phyloP scores from a whole-genome alignment of 1,140 invertebrate species.

The Phocides pigmalion region DNA sequence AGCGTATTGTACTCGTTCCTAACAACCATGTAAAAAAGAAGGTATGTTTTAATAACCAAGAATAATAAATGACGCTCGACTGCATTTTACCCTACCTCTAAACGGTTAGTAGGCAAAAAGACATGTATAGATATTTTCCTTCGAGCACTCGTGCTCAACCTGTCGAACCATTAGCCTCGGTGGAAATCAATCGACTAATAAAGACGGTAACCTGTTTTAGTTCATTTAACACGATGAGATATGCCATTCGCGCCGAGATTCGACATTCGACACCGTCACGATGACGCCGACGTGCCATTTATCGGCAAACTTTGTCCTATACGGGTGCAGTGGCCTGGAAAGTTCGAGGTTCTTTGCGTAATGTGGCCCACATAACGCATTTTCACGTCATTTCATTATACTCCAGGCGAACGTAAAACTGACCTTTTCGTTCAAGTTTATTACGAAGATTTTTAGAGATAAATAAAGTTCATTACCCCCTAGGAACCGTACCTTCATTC shows the following conservation, averaged over 20 bases:
- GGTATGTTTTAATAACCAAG: no score
- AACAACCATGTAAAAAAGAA: no score
- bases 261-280: conserved; percentile 54
- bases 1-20: no score
- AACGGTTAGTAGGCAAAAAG: background rate
- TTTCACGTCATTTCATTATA: conserved; percentile 57
- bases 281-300: conserved; percentile 58
- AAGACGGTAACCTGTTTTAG: conserved; percentile 52
- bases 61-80: no score
- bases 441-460: background rate
- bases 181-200: conserved; percentile 37
- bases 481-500: background rate
- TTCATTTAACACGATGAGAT: conserved; percentile 57
- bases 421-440: conserved; percentile 44
- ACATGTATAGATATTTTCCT: background rate
- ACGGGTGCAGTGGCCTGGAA: conserved; percentile 64
- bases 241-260: conserved; percentile 45
- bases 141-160: conserved; percentile 2
- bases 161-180: conserved; percentile 30
- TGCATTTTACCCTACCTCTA: no score
- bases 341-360: conserved; percentile 61
- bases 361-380: conserved; percentile 57
- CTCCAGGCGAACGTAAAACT: conserved; percentile 49
- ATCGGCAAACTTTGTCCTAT: conserved; percentile 69
- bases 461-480: background rate